Percentiles rank a stretch among this genome's conserved stretches.
phyloP scores from a whole-genome alignment of 2,113 vertebrate genomes.

The Pomatorhinus ruficollis region DNA sequence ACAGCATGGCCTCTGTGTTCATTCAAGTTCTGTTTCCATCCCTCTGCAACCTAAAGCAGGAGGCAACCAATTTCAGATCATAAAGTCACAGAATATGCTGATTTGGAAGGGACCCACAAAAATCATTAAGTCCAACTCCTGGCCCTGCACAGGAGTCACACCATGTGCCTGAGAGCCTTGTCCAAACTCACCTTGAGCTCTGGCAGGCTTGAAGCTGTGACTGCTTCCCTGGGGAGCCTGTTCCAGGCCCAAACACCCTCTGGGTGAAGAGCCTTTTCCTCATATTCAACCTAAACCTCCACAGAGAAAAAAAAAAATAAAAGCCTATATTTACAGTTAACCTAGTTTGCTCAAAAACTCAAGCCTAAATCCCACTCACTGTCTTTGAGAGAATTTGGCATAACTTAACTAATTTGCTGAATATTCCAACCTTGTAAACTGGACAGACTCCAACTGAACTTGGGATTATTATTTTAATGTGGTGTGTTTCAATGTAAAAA shows the following conservation, averaged over 20 bases:
- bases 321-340: background rate
- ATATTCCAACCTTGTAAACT: background rate
- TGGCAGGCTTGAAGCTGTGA: background rate
- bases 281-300: background rate
- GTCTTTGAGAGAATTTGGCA: background rate
- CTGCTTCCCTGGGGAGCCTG: background rate
- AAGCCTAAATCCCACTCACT: background rate
- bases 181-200: background rate
- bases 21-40: background rate
- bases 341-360: background rate
- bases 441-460: background rate
- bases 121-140: background rate
- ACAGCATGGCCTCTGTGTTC: accelerated
- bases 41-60: background rate
- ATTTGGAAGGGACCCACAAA: background rate
- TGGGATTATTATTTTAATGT: background rate
- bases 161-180: too few species aligned
- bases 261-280: background rate
- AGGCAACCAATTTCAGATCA: background rate
- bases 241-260: background rate
- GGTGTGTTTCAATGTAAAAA: background rate
- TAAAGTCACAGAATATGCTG: background rate
- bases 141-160: background rate
- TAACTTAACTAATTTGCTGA: background rate
- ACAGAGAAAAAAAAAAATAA: too few species aligned